These are phyloP conservation scores for Papilio elwesi DNA, from an alignment of 2,888 invertebrate genomes.

Conservation along the genomic window DNA sequence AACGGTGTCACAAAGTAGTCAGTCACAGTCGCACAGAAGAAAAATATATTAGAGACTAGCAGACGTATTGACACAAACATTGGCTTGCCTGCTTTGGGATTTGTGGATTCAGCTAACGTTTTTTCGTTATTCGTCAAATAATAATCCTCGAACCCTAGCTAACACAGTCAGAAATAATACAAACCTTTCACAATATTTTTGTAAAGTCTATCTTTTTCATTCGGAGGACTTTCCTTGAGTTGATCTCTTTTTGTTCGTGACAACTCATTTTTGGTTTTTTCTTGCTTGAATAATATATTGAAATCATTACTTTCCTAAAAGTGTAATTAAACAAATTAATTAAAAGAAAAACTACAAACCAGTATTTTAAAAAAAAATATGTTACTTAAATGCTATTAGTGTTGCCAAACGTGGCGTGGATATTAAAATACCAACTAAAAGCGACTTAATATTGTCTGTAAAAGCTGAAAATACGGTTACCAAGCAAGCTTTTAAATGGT, in stretches of 20 bases:
- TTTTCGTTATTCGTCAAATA: too few species aligned
- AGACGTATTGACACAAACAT: too few species aligned
- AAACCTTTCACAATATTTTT: background rate
- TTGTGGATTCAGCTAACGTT: too few species aligned
- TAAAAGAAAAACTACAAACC: background rate
- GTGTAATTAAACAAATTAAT: background rate
- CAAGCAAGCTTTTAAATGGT: background rate
- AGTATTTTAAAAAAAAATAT: background rate
- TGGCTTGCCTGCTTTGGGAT: too few species aligned
- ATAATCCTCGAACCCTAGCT: too few species aligned
- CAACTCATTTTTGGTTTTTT: too few species aligned
- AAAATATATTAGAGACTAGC: too few species aligned
- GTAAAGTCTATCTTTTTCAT: background rate
- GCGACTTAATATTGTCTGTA: background rate
- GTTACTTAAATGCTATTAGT: background rate
- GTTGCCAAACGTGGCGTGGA: background rate
- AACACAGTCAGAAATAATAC: background rate
- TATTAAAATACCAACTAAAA: conserved; percentile 10
- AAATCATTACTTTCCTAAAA: conserved; percentile 1
- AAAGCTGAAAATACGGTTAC: background rate
- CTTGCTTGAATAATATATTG: background rate
- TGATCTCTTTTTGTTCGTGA: background rate
- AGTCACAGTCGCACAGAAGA: too few species aligned
- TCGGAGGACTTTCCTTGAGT: background rate
- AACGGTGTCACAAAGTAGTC: too few species aligned